Evolutionary conservation across 2,888 invertebrate species (phyloP).

Genomic region (Pseudanteris insignis): DNA sequence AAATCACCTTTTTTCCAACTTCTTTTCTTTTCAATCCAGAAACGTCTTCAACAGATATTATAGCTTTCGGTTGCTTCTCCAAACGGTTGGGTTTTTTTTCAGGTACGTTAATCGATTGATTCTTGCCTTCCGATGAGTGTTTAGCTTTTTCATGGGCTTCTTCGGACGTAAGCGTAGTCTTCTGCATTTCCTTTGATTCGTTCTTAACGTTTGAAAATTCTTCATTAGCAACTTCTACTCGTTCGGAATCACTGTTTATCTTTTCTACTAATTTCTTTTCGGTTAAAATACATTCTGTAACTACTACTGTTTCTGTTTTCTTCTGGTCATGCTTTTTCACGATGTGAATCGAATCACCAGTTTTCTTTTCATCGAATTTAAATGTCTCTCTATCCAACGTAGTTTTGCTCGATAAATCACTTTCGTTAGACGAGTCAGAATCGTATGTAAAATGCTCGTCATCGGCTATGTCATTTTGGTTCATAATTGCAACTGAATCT

Average conservation of each 20-base stretch:
- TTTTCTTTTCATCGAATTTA: constrained; percentile 47
- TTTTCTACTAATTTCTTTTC: constrained; percentile 22
- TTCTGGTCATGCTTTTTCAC: background rate
- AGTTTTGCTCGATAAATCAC: constrained; percentile 61
- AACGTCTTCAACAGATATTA: constrained; percentile 21
- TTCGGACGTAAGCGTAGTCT: too few relatives aligned
- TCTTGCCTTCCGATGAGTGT: constrained; percentile 29
- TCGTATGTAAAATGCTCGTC: constrained; percentile 46
- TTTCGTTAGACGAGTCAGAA: constrained; percentile 58
- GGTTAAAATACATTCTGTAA: constrained; percentile 4
- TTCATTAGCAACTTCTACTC: constrained; percentile 6
- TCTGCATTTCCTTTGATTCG: background rate
- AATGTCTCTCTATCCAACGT: constrained; percentile 56
- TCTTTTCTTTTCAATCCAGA: constrained; percentile 14
- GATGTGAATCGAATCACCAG: constrained; percentile 1
- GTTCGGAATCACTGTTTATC: constrained; percentile 15
- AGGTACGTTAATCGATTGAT: constrained; percentile 22
- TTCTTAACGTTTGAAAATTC: constrained; percentile 1
- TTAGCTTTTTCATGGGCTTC: constrained; percentile 31
- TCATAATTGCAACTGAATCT: constrained; percentile 14
- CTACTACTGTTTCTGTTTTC: background rate
- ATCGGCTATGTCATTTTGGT: too few relatives aligned
- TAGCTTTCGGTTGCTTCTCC: constrained; percentile 31
- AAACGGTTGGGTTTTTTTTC: constrained; percentile 20
- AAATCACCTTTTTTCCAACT: constrained; percentile 11